Percentiles rank a stretch among this genome's conserved stretches.
These are phyloP conservation scores for Opisthograptis luteolata DNA, from an alignment of 2,888 invertebrate genomes.

Conservation along the genomic window DNA sequence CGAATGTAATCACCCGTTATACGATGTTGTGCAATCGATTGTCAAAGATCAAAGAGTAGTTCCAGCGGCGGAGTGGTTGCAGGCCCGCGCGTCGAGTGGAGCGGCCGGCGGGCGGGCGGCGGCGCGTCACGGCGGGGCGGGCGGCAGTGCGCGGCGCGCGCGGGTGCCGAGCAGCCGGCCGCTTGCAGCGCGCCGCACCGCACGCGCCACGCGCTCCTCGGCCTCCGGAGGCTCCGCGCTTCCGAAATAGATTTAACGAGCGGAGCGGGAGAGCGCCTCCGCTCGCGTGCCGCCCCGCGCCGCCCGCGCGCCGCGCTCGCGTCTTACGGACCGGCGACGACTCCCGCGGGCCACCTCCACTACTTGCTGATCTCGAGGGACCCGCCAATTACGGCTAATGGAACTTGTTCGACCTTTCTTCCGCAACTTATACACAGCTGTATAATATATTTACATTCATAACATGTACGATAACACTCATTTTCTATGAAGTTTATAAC, in stretches of 20 bases:
- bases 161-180: conserved; percentile 61
- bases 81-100: background rate
- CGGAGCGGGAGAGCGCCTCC: conserved; percentile 22
- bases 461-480: no score
- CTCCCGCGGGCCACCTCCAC: conserved; percentile 6
- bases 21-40: conserved; percentile 9
- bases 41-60: conserved; percentile 15
- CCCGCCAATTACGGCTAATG: conserved; percentile 18
- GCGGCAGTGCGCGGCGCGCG: conserved; percentile 77
- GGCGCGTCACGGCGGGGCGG: no score
- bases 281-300: conserved; percentile 15
- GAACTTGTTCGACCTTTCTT: background rate
- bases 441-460: no score
- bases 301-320: conserved; percentile 17
- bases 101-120: conserved; percentile 63
- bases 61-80: conserved; percentile 8
- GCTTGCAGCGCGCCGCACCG: conserved; percentile 44
- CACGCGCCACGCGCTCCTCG: conserved; percentile 41
- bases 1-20: conserved; percentile 1
- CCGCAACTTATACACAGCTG: background rate
- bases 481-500: no score
- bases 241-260: conserved; percentile 47
- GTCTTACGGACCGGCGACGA: conserved; percentile 9
- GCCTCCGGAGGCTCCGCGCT: conserved; percentile 12
- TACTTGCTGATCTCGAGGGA: conserved; percentile 16